phyloP scores from a whole-genome alignment of 1,140 invertebrate species.

The Oedothorax gibbosus region DNA sequence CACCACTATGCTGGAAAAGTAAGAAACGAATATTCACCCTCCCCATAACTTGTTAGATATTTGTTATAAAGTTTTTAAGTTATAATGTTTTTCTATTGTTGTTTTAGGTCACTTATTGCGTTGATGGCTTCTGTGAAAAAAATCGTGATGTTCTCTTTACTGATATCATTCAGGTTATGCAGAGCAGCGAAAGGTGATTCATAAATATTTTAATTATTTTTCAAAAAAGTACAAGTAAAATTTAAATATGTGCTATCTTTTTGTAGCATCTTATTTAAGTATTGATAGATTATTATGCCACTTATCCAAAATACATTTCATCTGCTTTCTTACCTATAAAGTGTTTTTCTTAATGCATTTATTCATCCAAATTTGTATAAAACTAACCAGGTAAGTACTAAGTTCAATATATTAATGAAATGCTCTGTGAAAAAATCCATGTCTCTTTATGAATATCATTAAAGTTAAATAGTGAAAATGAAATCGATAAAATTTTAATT shows the following conservation, averaged over 20 bases:
- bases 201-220: too few species aligned
- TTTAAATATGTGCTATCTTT: too few species aligned
- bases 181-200: constrained; percentile 77
- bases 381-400: not conserved
- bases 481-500: too few species aligned
- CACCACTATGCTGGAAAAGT: constrained; percentile 92
- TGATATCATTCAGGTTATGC: constrained; percentile 81
- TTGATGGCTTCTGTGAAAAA: constrained; percentile 94
- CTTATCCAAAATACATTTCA: not conserved
- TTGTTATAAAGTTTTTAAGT: not conserved
- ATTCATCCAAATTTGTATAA: not conserved
- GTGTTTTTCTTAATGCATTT: not conserved
- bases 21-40: not conserved
- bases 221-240: too few species aligned
- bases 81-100: not conserved
- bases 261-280: too few species aligned
- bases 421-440: too few species aligned
- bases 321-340: not conserved
- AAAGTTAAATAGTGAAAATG: too few species aligned
- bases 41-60: not conserved
- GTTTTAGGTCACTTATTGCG: constrained; percentile 85
- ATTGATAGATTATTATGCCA: too few species aligned
- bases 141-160: constrained; percentile 90
- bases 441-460: too few species aligned
- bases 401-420: too few species aligned